Evolutionary conservation across 2,797 vertebrate genomes (phyloP), one percentile per base, ranked within the genome.

Genomic region (Xiphophorus birchmanni): DNA sequence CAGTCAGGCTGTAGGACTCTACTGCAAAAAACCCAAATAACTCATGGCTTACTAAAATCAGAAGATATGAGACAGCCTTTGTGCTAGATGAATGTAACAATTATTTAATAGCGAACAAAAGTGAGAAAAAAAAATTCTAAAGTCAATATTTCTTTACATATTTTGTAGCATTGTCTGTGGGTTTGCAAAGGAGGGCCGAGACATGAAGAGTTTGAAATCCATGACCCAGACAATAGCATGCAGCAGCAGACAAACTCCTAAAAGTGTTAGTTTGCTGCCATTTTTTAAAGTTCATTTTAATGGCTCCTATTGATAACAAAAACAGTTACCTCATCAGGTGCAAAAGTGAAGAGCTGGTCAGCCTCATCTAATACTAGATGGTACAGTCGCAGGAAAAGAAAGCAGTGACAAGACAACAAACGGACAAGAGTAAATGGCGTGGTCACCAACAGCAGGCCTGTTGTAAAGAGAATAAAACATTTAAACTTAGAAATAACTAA

Each of bases 361-460:
- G 94, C 89, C 75, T 97, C 96, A 69, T 99, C 97, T 75, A 99
- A 89, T 74, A 98, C 88, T 58, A 99, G 94, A 88, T 99, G 97
- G 45, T 95, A 96, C 48, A 99, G 90, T 77, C 96, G 94, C 77
- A 96, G 89, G 85, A 99, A 97, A 5, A 97, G 84, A 54, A 96
- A 93, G 74, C 94, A 88, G 65, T 96, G 95, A 42, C 86, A 85
- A 5, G 94, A 92, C 82, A 99, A 91, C 73, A 99, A 93, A 37
- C 97, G 96, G 48, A 95, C 88, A 69, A 99, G 86, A 75, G 94
- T 96, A 76, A 96, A 95, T 0, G 97, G 97, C 0, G 98, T 99
- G 60, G 97, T 97, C 78, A 99, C 95, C 0, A 97, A 82, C 67
- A 99, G 50, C 73, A 96, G 94, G 83, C 97, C 98, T 99, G 86